Evolutionary conservation across 2,797 vertebrate species (phyloP).

Genomic region (Acanthiza pusilla): DNA sequence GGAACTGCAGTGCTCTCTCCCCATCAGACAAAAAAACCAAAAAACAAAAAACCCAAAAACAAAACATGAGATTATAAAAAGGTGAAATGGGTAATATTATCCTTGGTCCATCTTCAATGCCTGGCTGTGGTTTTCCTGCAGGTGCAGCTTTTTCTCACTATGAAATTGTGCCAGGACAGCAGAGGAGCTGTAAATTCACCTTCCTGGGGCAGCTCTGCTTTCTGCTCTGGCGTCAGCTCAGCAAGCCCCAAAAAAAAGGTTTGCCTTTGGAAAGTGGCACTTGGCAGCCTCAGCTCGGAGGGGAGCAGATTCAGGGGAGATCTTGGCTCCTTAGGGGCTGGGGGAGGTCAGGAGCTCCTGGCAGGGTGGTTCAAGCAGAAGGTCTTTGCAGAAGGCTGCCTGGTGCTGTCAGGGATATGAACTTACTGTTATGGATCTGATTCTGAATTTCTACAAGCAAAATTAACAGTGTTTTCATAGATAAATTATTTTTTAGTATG

Average conservation of each 20-base stretch:
- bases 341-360: neutral
- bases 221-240: neutral
- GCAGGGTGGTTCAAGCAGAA: neutral
- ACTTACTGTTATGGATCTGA: neutral
- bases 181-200: neutral
- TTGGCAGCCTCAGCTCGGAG: neutral
- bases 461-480: neutral
- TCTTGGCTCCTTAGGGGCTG: neutral
- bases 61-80: neutral
- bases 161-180: neutral
- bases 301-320: neutral
- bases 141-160: neutral
- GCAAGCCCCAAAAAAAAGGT: neutral
- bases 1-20: neutral
- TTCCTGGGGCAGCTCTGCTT: neutral
- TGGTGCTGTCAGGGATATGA: neutral
- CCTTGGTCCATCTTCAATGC: neutral
- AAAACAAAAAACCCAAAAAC: neutral
- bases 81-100: neutral
- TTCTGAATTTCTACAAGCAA: neutral
- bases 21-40: neutral
- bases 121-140: neutral
- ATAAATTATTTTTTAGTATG: neutral
- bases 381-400: neutral
- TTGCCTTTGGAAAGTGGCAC: neutral